Percentiles rank a stretch among this genome's conserved stretches.
phyloP scores from a whole-genome alignment of 2,888 invertebrate species.

The Tanypteryx hageni region DNA sequence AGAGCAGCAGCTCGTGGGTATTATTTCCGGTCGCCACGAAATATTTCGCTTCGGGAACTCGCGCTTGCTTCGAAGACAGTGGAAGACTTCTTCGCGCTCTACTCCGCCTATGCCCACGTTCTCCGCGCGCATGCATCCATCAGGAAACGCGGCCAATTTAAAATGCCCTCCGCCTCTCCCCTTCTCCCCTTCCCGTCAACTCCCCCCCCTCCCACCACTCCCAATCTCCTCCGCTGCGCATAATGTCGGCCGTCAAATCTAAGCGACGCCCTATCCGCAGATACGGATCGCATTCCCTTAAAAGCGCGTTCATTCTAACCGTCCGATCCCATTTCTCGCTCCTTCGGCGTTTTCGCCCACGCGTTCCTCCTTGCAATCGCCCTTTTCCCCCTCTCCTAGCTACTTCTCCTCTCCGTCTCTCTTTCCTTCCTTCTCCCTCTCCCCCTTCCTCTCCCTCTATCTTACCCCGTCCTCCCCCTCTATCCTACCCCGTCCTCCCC shows the following conservation, averaged over 20 bases:
- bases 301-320: not conserved
- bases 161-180: not conserved
- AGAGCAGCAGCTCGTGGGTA: no score
- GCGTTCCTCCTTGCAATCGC: not conserved
- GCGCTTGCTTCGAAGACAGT: no score
- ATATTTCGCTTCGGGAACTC: no score
- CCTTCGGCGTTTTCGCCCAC: not conserved
- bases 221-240: no score
- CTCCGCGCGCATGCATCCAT: not conserved
- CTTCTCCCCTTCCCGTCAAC: not conserved
- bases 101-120: not conserved
- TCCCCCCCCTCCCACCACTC: not conserved
- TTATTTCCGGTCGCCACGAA: no score
- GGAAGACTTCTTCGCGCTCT: not conserved
- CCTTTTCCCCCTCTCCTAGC: not conserved
- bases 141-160: not conserved
- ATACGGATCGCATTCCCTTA: not conserved
- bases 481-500: no score
- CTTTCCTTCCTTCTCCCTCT: not conserved
- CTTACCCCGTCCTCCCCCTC: not conserved
- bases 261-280: no score
- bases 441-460: not conserved
- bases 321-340: not conserved
- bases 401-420: not conserved
- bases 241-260: no score